These are phyloP conservation scores for Platyrinchus mystaceus DNA, from an alignment of 2,797 vertebrate species.

Conservation along the genomic window DNA sequence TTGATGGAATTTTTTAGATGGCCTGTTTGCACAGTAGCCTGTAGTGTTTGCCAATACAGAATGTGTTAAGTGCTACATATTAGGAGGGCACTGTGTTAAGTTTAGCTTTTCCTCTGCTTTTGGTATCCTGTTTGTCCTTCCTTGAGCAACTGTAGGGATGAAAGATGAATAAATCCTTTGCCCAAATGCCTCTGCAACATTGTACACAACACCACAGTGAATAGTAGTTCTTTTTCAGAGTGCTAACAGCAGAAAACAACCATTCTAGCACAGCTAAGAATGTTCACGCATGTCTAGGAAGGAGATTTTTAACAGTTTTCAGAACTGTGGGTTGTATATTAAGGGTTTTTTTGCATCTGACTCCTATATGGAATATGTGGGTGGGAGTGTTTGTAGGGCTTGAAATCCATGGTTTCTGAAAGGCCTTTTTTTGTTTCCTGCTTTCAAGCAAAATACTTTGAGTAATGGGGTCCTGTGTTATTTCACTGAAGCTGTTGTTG, in stretches of 20 bases:
- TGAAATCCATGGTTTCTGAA: not conserved
- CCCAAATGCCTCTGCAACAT: not conserved
- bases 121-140: not conserved
- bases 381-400: not conserved
- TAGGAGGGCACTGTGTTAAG: not conserved
- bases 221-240: not conserved
- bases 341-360: not conserved
- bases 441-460: not conserved
- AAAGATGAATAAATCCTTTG: not conserved
- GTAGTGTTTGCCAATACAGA: not conserved
- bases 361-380: not conserved
- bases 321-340: not conserved
- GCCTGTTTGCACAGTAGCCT: not conserved
- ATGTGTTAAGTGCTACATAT: not conserved
- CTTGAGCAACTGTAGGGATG: not conserved
- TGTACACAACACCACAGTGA: not conserved
- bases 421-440: not conserved
- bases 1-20: not conserved
- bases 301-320: not conserved
- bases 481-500: not conserved
- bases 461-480: not conserved
- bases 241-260: not conserved
- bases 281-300: not conserved
- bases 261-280: not conserved
- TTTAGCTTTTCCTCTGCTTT: not conserved